Evolutionary conservation across 2,888 invertebrate species (phyloP).

Genomic region (Drosophila engyochracea): DNA sequence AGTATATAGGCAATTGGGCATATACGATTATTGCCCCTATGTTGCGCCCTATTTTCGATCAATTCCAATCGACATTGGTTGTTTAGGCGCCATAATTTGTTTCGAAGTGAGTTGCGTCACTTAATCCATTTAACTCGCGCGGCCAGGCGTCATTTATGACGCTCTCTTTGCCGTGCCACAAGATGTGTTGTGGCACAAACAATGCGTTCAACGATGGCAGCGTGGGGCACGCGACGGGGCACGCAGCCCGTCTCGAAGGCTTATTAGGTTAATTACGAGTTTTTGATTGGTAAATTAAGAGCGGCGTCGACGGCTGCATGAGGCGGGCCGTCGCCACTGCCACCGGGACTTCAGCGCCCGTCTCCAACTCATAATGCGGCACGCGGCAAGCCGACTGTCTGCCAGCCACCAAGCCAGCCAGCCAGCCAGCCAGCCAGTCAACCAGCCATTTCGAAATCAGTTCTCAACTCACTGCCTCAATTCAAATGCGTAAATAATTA

Average conservation of each 20-base stretch:
- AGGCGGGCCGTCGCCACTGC: conserved; percentile 30
- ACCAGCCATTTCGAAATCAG: conserved; percentile 77
- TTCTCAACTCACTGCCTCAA: conserved; percentile 75
- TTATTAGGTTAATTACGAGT: conserved; percentile 82
- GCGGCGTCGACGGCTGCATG: conserved; percentile 30
- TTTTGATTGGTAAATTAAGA: conserved; percentile 82
- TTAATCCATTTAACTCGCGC: conserved; percentile 70
- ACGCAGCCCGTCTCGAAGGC: conserved; percentile 63
- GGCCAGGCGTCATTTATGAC: conserved; percentile 63
- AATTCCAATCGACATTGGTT: conserved; percentile 44
- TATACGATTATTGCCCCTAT: conserved; percentile 54
- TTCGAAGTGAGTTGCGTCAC: conserved; percentile 71
- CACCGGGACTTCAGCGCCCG: background rate
- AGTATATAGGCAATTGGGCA: background rate
- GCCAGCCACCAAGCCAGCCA: conserved; percentile 31
- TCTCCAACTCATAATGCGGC: conserved; percentile 52
- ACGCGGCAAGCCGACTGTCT: conserved; percentile 63
- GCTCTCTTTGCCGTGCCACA: conserved; percentile 21
- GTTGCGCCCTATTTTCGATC: conserved; percentile 30
- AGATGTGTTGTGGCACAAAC: conserved; percentile 27
- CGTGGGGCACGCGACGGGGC: conserved; percentile 74
- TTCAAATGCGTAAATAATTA: conserved; percentile 81
- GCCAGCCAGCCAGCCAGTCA: conserved; percentile 41
- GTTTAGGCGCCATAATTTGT: conserved; percentile 67
- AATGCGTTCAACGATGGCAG: conserved; percentile 36